These are phyloP conservation scores for Montipora capricornis DNA, from an alignment of 64 coral and sea anemone genomes.

Conservation along the genomic window DNA sequence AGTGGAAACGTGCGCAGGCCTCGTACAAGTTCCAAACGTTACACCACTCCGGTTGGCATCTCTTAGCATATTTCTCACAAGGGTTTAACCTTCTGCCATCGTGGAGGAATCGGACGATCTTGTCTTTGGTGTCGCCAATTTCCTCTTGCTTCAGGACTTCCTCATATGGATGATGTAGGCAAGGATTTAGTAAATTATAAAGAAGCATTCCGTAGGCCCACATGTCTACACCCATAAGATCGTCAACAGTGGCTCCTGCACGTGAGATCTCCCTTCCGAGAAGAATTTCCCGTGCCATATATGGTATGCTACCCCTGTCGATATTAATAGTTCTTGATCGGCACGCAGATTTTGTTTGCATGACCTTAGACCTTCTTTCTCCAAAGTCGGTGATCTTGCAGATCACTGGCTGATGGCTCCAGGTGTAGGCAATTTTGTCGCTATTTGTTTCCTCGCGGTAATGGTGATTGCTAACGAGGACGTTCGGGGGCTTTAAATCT, in stretches of 20 bases:
- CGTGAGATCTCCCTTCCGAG: conserved; percentile 2
- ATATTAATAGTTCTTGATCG: conserved; percentile 34
- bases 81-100: conserved; percentile 41
- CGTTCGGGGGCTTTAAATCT: neutral
- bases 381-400: neutral
- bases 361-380: conserved; percentile 24
- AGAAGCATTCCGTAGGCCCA: conserved; percentile 62
- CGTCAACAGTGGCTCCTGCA: conserved; percentile 24
- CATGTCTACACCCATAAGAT: conserved; percentile 41
- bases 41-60: conserved; percentile 32
- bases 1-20: neutral
- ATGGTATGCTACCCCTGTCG: conserved; percentile 36
- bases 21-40: conserved; percentile 52
- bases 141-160: conserved; percentile 31
- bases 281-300: conserved; percentile 52
- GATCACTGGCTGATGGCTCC: conserved; percentile 29
- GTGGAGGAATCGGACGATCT: conserved; percentile 25
- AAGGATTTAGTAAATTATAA: conserved; percentile 43
- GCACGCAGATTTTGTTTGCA: conserved; percentile 36
- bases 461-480: conserved; percentile 34
- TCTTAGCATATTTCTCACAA: conserved; percentile 24
- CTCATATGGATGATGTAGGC: conserved; percentile 39
- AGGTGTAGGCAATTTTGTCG: conserved; percentile 22
- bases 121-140: conserved; percentile 30
- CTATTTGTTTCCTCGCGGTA: conserved; percentile 46